Evolutionary conservation across 2,888 invertebrate genomes (phyloP), one percentile per base, ranked within the genome.

Genomic region (Cetonia aurata): DNA sequence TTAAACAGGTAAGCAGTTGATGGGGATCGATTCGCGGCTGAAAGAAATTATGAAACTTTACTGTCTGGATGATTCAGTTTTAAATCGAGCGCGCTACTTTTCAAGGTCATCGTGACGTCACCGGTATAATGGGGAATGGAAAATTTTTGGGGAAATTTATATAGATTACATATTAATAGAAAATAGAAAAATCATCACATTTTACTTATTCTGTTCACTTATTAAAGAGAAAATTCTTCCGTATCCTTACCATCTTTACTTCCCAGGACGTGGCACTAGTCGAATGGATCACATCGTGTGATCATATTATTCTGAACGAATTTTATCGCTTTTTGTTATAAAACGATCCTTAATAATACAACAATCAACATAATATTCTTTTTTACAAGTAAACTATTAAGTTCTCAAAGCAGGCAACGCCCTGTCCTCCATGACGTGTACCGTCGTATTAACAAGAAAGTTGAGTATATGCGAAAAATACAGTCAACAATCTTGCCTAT

Each of bases 1-100:
- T 92, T 71, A 98, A 89, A 84, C 96, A 96, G 84, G 92, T 94
- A 74, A 98, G 87, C 78, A 98, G 87, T 83, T 96, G 94, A 76
- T 93, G 87, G 66, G 96, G 96, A 86, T 96, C 96, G 82, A 96
- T 96, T 59, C 96, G 93, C 71, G 96, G 96, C 97, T 97, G 89
- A 72, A 90, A 86, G 6, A 37, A 37, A 84, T 82, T 83, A 85
- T 80, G 77, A 74, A 79, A 80, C 12, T 17, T 55, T 46, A 17
- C 19, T 15, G n/a, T 25, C 19, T 65, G 33, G 12, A 13, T 12
- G 15, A 65, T 50, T 57, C 44, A 13, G 9, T 9, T 65, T 65
- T 46, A 13, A 65, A 65, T 50, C 37, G 17, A 15, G 33, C 50
- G 62, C 62, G 37, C 41, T 41, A 12, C 9, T 12, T 37, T 37